These are phyloP conservation scores for Pangasius krempfi DNA, from an alignment of 2,797 vertebrate species.

Conservation along the genomic window DNA sequence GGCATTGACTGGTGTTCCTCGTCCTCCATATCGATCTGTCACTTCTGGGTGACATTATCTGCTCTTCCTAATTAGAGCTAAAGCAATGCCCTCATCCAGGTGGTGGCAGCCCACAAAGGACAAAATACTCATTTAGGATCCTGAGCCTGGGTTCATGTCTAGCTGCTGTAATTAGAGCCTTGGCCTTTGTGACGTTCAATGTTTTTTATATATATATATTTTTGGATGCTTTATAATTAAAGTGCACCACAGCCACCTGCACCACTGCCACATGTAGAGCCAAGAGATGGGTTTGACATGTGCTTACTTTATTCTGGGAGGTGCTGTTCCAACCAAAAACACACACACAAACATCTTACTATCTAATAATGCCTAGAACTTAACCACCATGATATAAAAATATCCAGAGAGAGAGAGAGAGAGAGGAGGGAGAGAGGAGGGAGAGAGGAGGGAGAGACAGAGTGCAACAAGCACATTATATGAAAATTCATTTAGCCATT, in stretches of 20 bases:
- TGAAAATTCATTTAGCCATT: not conserved
- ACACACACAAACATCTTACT: not conserved
- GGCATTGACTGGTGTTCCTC: conserved; percentile 48
- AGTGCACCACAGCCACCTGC: no score
- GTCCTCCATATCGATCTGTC: conserved; percentile 56
- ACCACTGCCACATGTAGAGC: not conserved
- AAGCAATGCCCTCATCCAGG: conserved; percentile 45
- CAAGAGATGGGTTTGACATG: not conserved
- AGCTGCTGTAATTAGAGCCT: conserved; percentile 2
- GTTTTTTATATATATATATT: not conserved
- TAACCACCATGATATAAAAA: not conserved
- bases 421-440: not conserved
- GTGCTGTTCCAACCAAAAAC: not conserved
- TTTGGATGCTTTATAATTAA: not conserved
- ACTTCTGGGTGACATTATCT: conserved; percentile 60
- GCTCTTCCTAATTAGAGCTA: conserved; percentile 54
- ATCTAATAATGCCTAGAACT: not conserved
- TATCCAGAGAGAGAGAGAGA: not conserved
- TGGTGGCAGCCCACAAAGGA: conserved; percentile 31
- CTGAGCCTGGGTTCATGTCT: conserved; percentile 22
- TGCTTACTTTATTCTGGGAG: not conserved
- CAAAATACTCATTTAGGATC: conserved; percentile 34
- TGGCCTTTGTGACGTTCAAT: not conserved
- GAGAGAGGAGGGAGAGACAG: not conserved
- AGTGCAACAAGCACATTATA: not conserved